Evolutionary conservation across 1,140 invertebrate species (phyloP).

Genomic region (Catajapyx aquilonaris): DNA sequence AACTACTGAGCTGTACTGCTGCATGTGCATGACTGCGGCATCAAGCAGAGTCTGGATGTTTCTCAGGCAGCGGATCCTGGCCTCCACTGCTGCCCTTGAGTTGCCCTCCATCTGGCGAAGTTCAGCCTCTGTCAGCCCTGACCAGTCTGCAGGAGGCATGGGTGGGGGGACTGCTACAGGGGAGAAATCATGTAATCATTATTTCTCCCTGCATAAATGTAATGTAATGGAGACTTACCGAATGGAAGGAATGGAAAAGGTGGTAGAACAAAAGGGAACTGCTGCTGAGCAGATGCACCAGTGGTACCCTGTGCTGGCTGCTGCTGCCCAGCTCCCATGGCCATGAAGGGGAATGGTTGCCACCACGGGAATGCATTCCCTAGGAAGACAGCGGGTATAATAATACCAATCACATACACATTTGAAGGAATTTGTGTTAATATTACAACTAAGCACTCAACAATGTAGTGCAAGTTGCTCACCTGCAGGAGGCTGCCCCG

Average conservation of each 20-base stretch:
- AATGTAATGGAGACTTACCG: constrained; percentile 10
- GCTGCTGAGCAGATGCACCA: constrained; percentile 2
- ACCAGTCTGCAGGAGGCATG: constrained; percentile 40
- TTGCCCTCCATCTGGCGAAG: constrained; percentile 69
- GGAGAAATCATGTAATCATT: neutral
- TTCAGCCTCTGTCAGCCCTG: constrained; percentile 58
- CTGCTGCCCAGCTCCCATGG: constrained; percentile 6
- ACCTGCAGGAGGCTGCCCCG: constrained; percentile 13
- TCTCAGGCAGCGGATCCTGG: constrained; percentile 58
- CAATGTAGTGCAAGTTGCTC: constrained; percentile 9
- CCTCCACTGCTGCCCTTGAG: constrained; percentile 67
- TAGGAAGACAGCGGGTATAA: constrained; percentile 1
- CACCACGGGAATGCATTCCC: constrained; percentile 7
- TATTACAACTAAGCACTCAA: constrained; percentile 15
- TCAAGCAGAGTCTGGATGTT: constrained; percentile 76
- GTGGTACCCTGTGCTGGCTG: neutral
- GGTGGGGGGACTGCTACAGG: constrained; percentile 24
- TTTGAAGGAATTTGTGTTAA: constrained; percentile 8
- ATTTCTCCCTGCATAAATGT: neutral
- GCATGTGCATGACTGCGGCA: constrained; percentile 68
- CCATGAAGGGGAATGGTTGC: constrained; percentile 5
- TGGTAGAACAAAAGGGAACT: constrained; percentile 12
- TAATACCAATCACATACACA: neutral
- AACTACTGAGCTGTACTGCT: constrained; percentile 56
- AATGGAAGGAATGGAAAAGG: constrained; percentile 17